Base-by-base conservation (phyloP, 2,113 vertebrate genomes). In the Ammodytes marinus region DNA sequence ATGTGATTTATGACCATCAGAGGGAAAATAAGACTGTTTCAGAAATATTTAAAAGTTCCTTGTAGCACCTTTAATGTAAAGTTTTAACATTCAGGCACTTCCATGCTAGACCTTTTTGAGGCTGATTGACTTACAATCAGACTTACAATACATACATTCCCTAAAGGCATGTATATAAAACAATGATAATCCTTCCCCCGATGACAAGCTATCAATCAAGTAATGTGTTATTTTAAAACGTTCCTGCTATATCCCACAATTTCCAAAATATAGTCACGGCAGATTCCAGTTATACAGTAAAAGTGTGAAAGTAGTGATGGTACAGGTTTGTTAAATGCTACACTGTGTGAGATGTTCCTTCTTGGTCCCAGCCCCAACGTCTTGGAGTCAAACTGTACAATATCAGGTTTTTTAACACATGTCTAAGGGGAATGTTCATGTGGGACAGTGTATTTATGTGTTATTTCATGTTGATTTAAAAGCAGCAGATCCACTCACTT, bases 51-150 rank as follows among this genome's bases (percentile, higher is more conserved):
- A 27, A 27, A 27, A 27, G 27, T 27, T 27, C 27, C 27, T 27
- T 2, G 27, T 27, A 27, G 27, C 27, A 27, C 27, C 27, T 17
- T 52, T 8, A 10, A 15, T n/a, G 4, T 66, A 10, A 4, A 13
- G 27, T 9, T 64, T 57, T 63, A n/a, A 46, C 14, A 70, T 45
- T 63, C 11, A 54, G 60, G 19, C 37, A 80, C 35, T 6, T 61
- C 10, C 17, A 39, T 45, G 14, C 13, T 15, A 47, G 52, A 17
- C 35, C 17, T 12, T 13, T 35, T 2, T 3, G 17, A 68, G 17
- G 11, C 55, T 54, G 11, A 46, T 68, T 61, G 11, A 40, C 42
- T 55, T 5, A 42, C 53, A 45, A 17, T 70, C 1, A 42, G 4
- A 27, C 27, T 27, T 27, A 27, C 27, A 27, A 27, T 27, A 27